Evolutionary conservation across 2,113 vertebrate species (phyloP).

Genomic region (Paedocypris sp.): DNA sequence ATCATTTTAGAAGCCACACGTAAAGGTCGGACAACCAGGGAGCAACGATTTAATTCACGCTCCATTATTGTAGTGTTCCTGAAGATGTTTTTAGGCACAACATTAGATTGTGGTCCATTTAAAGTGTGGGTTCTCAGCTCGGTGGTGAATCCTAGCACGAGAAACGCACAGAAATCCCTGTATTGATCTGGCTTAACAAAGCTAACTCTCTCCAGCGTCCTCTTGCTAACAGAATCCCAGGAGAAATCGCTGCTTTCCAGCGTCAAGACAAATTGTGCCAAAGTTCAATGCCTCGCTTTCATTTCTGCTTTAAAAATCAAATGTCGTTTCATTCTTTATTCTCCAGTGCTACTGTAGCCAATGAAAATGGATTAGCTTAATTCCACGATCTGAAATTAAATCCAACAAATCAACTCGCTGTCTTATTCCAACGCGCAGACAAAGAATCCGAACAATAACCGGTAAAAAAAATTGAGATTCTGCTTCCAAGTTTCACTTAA

Average conservation of each 20-base stretch:
- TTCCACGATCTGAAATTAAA: constrained; percentile 12
- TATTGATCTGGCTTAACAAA: constrained; percentile 25
- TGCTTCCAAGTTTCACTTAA: background rate
- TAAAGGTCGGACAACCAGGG: too few relatives aligned
- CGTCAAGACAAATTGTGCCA: constrained; percentile 32
- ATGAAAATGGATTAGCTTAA: constrained; percentile 27
- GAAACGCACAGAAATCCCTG: background rate
- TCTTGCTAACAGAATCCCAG: constrained; percentile 27
- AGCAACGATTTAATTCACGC: too few relatives aligned
- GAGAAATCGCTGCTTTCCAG: constrained; percentile 9
- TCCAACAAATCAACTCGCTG: too few relatives aligned
- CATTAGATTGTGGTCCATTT: too few relatives aligned
- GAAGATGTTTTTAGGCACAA: too few relatives aligned
- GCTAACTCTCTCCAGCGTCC: constrained; percentile 8
- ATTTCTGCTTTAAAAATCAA: constrained; percentile 32
- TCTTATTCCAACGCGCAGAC: constrained; percentile 18
- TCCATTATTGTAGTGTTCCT: too few relatives aligned
- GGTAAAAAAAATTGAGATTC: background rate
- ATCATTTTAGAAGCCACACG: too few relatives aligned
- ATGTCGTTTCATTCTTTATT: constrained; percentile 29
- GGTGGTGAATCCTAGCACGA: background rate
- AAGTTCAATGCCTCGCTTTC: constrained; percentile 33
- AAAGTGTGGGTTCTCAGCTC: too few relatives aligned
- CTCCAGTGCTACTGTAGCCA: constrained; percentile 20
- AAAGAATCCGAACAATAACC: constrained; percentile 13